phyloP scores from a whole-genome alignment of 2,113 vertebrate species.

The Gymnocephalus cernua region DNA sequence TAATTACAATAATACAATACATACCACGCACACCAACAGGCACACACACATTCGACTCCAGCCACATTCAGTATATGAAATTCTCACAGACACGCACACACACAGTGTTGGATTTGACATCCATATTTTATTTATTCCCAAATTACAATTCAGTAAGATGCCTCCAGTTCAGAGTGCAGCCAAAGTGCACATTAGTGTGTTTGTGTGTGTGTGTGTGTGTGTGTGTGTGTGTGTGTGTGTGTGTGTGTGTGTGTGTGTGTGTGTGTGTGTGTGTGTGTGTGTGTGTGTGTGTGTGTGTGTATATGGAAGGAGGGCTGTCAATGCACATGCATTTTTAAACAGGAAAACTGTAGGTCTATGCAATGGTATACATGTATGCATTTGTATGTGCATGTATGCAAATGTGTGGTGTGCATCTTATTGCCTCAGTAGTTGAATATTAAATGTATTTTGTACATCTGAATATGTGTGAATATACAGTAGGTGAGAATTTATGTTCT shows the following conservation, averaged over 20 bases:
- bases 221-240: conserved; percentile 17
- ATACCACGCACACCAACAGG: background rate
- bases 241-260: conserved; percentile 9
- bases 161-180: conserved; percentile 36
- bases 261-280: too few relatives aligned
- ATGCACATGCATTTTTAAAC: conserved; percentile 59
- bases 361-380: conserved; percentile 7
- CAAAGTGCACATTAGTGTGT: conserved; percentile 25
- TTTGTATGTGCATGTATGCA: conserved; percentile 13
- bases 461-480: conserved; percentile 1
- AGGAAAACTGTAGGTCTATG: conserved; percentile 26
- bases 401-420: conserved; percentile 7
- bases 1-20: too few relatives aligned
- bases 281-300: background rate
- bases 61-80: conserved; percentile 8
- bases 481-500: conserved; percentile 11
- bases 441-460: background rate
- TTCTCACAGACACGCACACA: background rate
- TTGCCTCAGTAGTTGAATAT: background rate
- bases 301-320: background rate
- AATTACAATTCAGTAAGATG: conserved; percentile 51
- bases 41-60: conserved; percentile 2
- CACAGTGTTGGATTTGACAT: conserved; percentile 7
- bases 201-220: conserved; percentile 19
- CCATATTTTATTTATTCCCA: conserved; percentile 53